These are phyloP conservation scores for Myzus persicae DNA, from an alignment of 1,140 invertebrate species.

Conservation along the genomic window DNA sequence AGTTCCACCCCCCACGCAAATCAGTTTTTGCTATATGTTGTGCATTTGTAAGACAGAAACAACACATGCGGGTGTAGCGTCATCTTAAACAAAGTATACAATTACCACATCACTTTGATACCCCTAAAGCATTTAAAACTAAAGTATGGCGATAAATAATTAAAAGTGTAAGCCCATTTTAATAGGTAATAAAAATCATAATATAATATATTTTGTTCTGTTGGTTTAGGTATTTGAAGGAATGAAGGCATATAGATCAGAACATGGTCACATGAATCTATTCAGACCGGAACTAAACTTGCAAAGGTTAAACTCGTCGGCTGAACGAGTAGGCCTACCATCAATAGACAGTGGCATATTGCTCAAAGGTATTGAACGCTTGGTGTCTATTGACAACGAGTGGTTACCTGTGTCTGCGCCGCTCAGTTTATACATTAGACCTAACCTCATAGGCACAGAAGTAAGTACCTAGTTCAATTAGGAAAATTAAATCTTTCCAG, in stretches of 20 bases:
- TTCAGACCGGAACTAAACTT: constrained; percentile 97
- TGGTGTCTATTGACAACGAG: constrained; percentile 92
- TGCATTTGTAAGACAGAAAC: too few relatives aligned
- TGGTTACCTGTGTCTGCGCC: constrained; percentile 94
- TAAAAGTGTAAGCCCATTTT: not conserved
- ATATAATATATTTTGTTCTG: constrained; percentile 33
- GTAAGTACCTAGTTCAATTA: constrained; percentile 70
- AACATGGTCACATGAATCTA: constrained; percentile 89
- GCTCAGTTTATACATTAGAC: constrained; percentile 93
- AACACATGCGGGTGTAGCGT: too few relatives aligned
- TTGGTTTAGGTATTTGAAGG: constrained; percentile 92
- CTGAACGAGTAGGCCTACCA: constrained; percentile 85
- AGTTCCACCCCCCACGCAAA: too few relatives aligned
- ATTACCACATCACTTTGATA: not conserved
- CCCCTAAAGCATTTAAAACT: not conserved
- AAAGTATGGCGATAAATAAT: not conserved
- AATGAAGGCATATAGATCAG: constrained; percentile 96
- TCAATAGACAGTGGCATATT: constrained; percentile 89
- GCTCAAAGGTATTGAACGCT: constrained; percentile 83
- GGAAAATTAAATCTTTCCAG: not conserved
- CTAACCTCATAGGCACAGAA: constrained; percentile 96
- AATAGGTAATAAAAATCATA: too few relatives aligned
- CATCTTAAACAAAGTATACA: too few relatives aligned
- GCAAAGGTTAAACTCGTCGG: constrained; percentile 88
- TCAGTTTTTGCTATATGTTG: too few relatives aligned